Base-by-base conservation (phyloP, 1,140 invertebrate species). In the Atta texana region DNA sequence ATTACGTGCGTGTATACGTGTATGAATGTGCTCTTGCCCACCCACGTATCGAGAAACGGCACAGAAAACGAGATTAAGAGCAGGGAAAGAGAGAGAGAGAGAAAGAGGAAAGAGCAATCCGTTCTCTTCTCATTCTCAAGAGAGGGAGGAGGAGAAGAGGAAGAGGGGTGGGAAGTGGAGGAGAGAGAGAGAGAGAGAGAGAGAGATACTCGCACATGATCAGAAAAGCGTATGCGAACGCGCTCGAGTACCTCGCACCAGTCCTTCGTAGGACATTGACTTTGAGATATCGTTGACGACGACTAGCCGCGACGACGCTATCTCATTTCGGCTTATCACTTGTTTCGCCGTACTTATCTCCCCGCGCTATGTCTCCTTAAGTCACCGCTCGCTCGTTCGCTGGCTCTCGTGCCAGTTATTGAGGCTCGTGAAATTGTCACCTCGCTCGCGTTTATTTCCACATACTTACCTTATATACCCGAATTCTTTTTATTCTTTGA, bases 241-340 rank as follows among this genome's bases (percentile, higher is more conserved):
- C 68, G 75, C 61, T 91, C 87, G 88, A 93, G 89, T 86, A 86
- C 89, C 91, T 80, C 87, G 88, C 86, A 72, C 44, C 92, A 94
- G 93, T 94, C 92, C 94, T 95, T 94, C 94, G 94, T 94, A 95
- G 94, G 94, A 95, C 94, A 95, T 95, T 95, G 94, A 95, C 94
- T 95, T 95, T 95, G 94, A 95, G 94, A 95, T 95, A 95, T 93
- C 92, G 92, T 89, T 78, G 90, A 74, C 80, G 80, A 84, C 80
- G 80, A 85, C 86, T 88, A 88, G 91, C 92, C 92, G 89, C 92
- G 91, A 92, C 92, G 91, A 92, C 92, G 89, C 90, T 94, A 94
- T 94, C 93, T 94, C 92, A 90, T 93, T 94, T 92, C 92, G 90
- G 93, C 91, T 94, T 94, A 94, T 94, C 94, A 89, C 91, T 93